phyloP scores from a whole-genome alignment of 2,797 vertebrate genomes.

The Xenentodon cancila region DNA sequence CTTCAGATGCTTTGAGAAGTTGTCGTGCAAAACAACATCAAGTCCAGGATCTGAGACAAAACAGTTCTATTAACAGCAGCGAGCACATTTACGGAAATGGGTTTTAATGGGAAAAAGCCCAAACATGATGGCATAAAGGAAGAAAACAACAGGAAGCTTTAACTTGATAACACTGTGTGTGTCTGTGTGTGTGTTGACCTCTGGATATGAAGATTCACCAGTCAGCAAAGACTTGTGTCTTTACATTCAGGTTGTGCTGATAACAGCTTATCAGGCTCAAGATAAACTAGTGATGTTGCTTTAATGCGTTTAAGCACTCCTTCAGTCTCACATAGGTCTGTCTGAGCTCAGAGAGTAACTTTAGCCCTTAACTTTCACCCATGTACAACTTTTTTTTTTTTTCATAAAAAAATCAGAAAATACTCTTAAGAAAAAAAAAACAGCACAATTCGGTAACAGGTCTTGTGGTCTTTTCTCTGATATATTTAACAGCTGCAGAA shows the following conservation, averaged over 20 bases:
- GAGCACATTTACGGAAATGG: neutral
- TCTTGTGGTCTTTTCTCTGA: neutral
- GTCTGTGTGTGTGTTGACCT: conserved; percentile 36
- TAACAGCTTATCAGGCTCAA: conserved; percentile 6
- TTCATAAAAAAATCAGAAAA: neutral
- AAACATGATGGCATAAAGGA: conserved; percentile 48
- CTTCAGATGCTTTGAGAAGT: neutral
- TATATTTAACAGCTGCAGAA: neutral
- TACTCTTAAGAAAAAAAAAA: too few species aligned
- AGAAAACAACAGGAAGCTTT: conserved; percentile 66
- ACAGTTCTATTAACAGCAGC: conserved; percentile 6
- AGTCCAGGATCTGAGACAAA: conserved; percentile 5
- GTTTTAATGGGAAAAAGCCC: conserved; percentile 1
- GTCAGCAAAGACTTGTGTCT: conserved; percentile 31
- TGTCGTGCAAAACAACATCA: neutral
- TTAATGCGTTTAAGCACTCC: too few species aligned
- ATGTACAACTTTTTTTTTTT: too few species aligned
- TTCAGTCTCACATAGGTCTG: too few species aligned
- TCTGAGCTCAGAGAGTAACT: too few species aligned
- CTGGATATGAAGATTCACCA: conserved; percentile 18
- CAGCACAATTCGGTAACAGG: neutral
- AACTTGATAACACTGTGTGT: conserved; percentile 45
- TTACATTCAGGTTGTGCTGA: conserved; percentile 22
- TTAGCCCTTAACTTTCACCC: too few species aligned
- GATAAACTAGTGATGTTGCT: neutral